phyloP scores from a whole-genome alignment of 2,888 invertebrate species.

The Phoenoteleia sp. region DNA sequence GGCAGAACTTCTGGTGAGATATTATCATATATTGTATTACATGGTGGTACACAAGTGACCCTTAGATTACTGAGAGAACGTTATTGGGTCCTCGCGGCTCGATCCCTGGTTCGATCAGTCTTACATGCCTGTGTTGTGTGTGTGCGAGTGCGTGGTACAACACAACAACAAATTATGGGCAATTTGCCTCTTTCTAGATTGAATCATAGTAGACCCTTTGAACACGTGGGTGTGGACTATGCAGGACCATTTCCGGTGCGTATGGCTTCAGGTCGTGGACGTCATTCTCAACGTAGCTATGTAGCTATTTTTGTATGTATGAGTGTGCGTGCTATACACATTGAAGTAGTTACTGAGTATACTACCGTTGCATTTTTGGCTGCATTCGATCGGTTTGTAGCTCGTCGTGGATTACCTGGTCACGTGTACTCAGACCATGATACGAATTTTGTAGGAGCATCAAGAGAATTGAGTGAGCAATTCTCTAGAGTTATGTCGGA shows the following conservation, averaged over 20 bases:
- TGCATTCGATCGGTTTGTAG: neutral
- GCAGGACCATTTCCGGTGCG: neutral
- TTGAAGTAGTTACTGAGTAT: neutral
- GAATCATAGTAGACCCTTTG: neutral
- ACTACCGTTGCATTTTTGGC: neutral
- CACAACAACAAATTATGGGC: no score
- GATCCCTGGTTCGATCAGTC: no score
- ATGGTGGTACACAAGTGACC: no score
- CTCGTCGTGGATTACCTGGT: neutral
- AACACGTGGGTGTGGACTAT: neutral
- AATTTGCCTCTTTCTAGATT: neutral
- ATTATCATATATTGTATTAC: no score
- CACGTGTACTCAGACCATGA: neutral
- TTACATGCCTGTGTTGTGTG: no score
- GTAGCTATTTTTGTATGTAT: neutral
- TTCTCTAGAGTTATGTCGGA: neutral
- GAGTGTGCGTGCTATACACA: neutral
- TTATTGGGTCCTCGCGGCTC: no score
- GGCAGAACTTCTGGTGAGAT: no score
- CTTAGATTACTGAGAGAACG: no score
- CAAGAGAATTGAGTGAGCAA: neutral
- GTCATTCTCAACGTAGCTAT: neutral
- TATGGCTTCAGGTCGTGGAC: neutral
- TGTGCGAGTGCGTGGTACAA: no score
- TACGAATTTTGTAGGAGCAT: neutral